phyloP scores from a whole-genome alignment of 2,888 invertebrate species.

The Dasypolia templi region DNA sequence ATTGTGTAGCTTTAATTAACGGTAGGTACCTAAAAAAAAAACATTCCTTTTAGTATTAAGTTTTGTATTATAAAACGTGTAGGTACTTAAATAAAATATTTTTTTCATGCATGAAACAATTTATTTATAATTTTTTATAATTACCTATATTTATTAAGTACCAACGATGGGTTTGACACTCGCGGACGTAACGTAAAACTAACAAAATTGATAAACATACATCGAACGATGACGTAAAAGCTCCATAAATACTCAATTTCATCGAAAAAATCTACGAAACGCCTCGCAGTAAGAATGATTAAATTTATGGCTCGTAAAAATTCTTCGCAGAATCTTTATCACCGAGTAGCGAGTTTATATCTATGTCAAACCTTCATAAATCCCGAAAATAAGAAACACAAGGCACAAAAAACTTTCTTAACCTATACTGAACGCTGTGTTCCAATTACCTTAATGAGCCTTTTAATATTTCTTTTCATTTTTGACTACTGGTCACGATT shows the following conservation, averaged over 20 bases:
- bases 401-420: constrained; percentile 13
- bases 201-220: constrained; percentile 33
- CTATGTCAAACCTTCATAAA: constrained; percentile 57
- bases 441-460: constrained; percentile 22
- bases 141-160: no score
- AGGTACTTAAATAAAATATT: neutral
- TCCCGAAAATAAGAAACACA: constrained; percentile 44
- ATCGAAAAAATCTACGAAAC: constrained; percentile 45
- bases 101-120: neutral
- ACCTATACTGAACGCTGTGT: constrained; percentile 17
- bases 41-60: neutral
- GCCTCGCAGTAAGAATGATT: constrained; percentile 56
- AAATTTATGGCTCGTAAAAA: constrained; percentile 67
- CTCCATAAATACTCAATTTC: constrained; percentile 44
- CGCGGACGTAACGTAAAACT: neutral
- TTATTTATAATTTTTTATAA: no score
- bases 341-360: constrained; percentile 56
- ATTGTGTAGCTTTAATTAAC: neutral
- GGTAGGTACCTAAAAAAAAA: neutral
- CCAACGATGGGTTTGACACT: neutral
- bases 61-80: neutral
- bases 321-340: constrained; percentile 66
- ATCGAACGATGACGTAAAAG: constrained; percentile 20
- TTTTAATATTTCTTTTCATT: neutral
- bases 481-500: neutral